Conservation (phyloP, 1,140 invertebrate species). For the Pantala flavescens region DNA sequence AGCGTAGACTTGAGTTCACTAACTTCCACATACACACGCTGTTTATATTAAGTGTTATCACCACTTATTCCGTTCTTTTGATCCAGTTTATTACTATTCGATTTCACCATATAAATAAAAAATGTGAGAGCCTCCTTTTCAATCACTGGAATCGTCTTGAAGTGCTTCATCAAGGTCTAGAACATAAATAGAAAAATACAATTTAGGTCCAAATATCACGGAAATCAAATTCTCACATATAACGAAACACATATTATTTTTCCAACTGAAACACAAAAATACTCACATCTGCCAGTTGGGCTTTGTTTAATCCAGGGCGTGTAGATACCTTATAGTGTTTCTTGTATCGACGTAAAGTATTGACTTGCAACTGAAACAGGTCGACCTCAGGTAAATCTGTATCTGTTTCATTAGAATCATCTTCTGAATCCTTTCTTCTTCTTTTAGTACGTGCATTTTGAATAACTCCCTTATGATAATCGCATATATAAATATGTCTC, state of each 20-base stretch:
- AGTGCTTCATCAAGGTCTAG: constrained; percentile 86
- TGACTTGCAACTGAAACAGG: constrained; percentile 83
- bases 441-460: constrained; percentile 82
- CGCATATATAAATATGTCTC: constrained; percentile 92
- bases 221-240: neutral
- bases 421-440: constrained; percentile 81
- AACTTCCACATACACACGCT: no score
- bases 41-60: neutral
- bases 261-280: constrained; percentile 15
- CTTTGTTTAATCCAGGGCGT: constrained; percentile 82
- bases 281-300: constrained; percentile 90
- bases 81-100: constrained; percentile 84
- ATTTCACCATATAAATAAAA: constrained; percentile 94
- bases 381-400: constrained; percentile 86
- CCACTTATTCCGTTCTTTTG: constrained; percentile 63
- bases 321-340: constrained; percentile 85
- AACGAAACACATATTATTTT: constrained; percentile 4
- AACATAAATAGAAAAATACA: constrained; percentile 32
- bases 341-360: constrained; percentile 86
- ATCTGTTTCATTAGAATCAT: constrained; percentile 79
- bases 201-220: neutral
- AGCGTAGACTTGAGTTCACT: no score
- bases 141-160: constrained; percentile 83
- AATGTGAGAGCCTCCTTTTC: constrained; percentile 93
- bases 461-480: constrained; percentile 90